Percentiles rank a stretch among this genome's conserved stretches.
phyloP scores from a whole-genome alignment of 2,113 vertebrate genomes.

The Bostrychus sinensis region DNA sequence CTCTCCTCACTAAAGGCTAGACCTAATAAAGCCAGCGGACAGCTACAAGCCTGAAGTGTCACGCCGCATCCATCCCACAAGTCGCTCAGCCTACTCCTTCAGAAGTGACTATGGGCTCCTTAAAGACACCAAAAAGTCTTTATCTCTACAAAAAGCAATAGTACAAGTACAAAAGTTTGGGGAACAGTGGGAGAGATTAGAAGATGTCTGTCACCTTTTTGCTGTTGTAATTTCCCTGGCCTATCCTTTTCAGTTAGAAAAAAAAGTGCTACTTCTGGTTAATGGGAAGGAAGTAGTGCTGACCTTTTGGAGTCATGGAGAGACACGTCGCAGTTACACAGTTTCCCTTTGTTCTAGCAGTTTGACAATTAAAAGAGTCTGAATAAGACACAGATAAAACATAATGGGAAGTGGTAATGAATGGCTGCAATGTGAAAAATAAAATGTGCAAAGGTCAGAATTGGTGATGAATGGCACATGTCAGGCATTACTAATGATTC shows the following conservation, averaged over 20 bases:
- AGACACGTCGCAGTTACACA: neutral
- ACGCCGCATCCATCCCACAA: slow-evolving; percentile 31
- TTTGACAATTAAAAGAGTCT: neutral
- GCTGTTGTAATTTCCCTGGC: slow-evolving; percentile 32
- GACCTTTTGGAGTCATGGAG: slow-evolving; percentile 16
- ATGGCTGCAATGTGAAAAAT: neutral
- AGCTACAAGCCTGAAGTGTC: slow-evolving; percentile 59
- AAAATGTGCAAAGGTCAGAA: slow-evolving; percentile 7
- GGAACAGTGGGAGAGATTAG: slow-evolving; percentile 36
- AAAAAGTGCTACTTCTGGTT: slow-evolving; percentile 32
- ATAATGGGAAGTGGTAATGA: neutral
- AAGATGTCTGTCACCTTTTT: slow-evolving; percentile 23
- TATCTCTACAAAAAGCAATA: slow-evolving; percentile 52
- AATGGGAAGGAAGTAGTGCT: slow-evolving; percentile 21
- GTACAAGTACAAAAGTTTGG: slow-evolving; percentile 31
- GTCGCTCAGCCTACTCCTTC: slow-evolving; percentile 24
- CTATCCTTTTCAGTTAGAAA: slow-evolving; percentile 23
- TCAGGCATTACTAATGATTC: neutral
- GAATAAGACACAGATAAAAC: slow-evolving; percentile 8
- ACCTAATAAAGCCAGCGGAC: slow-evolving; percentile 59
- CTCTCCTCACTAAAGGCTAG: slow-evolving; percentile 43
- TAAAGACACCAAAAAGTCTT: slow-evolving; percentile 51
- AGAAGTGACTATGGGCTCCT: slow-evolving; percentile 46
- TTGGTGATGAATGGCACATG: neutral
- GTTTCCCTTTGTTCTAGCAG: slow-evolving; percentile 7